phyloP scores from a whole-genome alignment of 1,140 invertebrate species.

The Chymomyza costata region DNA sequence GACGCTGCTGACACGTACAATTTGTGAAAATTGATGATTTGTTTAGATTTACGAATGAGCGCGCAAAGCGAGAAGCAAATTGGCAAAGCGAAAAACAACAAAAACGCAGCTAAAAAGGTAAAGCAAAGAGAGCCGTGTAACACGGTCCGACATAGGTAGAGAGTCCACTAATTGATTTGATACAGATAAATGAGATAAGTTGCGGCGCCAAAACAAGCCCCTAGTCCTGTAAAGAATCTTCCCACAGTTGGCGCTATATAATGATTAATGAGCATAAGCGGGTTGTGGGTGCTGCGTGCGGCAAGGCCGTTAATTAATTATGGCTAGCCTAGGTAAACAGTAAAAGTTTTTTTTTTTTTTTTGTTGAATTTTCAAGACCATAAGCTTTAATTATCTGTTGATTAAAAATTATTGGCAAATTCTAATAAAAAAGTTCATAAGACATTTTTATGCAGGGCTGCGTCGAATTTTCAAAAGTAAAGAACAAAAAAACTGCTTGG shows the following conservation, averaged over 20 bases:
- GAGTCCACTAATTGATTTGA: slow-evolving; percentile 62
- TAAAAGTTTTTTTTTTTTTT: too few species aligned
- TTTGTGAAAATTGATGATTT: slow-evolving; percentile 74
- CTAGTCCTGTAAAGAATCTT: too few species aligned
- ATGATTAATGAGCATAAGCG: slow-evolving; percentile 54
- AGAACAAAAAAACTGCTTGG: too few species aligned
- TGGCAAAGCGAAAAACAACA: slow-evolving; percentile 47
- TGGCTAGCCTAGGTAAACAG: too few species aligned
- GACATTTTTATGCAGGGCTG: too few species aligned
- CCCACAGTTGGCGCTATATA: slow-evolving; percentile 40
- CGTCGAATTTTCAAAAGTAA: too few species aligned
- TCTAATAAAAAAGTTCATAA: too few species aligned
- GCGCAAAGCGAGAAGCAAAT: slow-evolving; percentile 69
- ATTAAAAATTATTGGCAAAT: slow-evolving; percentile 43
- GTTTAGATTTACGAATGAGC: slow-evolving; percentile 73
- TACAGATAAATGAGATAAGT: slow-evolving; percentile 64
- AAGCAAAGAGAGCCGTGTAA: slow-evolving; percentile 44
- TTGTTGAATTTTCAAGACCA: slow-evolving; percentile 19
- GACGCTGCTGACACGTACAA: slow-evolving; percentile 42
- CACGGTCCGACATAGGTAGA: slow-evolving; percentile 6
- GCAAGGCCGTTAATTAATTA: slow-evolving; percentile 25
- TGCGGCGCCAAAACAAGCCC: slow-evolving; percentile 18
- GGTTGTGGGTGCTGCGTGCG: not conserved
- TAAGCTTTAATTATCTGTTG: slow-evolving; percentile 58
- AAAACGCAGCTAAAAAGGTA: slow-evolving; percentile 28